Conservation (phyloP, 35 echinoderm and acorn worm genomes). For the Apostichopus parvimensis region DNA sequence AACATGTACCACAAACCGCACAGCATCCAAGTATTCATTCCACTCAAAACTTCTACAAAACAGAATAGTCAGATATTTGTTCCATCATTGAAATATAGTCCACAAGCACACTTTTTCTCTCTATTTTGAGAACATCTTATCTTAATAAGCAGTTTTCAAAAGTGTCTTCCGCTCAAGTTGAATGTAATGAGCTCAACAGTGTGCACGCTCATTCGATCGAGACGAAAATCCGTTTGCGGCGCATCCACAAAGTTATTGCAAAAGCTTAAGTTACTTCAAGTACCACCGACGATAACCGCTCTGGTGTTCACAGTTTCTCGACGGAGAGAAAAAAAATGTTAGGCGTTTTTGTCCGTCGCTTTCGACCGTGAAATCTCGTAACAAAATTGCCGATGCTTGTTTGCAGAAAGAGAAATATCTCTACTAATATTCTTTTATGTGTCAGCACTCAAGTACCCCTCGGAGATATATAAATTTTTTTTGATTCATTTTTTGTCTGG, state of each 20-base stretch:
- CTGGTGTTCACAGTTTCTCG: background rate
- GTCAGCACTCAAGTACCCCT: slow-evolving; percentile 36
- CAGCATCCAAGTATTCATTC: no score
- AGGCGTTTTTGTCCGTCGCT: background rate
- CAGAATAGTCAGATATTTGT: no score
- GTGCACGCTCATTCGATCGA: background rate
- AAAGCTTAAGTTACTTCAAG: background rate
- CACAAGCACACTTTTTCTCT: no score
- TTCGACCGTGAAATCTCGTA: background rate
- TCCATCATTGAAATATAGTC: no score
- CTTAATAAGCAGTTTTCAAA: no score
- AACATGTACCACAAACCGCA: no score
- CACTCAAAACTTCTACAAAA: no score
- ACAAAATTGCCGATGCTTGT: slow-evolving; percentile 12
- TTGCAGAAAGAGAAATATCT: slow-evolving; percentile 12
- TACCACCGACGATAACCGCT: background rate
- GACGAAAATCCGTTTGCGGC: background rate
- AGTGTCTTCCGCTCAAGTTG: no score
- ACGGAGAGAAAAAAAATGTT: background rate
- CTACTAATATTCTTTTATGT: slow-evolving; percentile 30
- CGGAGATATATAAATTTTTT: background rate
- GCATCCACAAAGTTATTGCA: background rate
- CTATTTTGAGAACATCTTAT: no score
- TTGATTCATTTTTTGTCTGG: slow-evolving; percentile 1
- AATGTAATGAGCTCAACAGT: no score